phyloP scores from a whole-genome alignment of 2,888 invertebrate species.

The Drosophila anomelani region DNA sequence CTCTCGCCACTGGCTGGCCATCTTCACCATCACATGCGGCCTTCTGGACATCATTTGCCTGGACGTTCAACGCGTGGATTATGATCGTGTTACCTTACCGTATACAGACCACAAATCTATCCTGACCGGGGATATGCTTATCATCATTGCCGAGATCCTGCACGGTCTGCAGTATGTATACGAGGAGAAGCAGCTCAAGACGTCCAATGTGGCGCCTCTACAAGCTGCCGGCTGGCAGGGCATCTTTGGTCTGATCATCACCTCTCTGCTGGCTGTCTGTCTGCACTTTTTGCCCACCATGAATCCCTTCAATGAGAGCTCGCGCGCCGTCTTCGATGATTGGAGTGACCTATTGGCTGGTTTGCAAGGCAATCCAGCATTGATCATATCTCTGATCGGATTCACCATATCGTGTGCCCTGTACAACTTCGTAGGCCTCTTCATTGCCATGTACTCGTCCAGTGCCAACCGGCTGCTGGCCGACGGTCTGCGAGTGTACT shows the following conservation, averaged over 20 bases:
- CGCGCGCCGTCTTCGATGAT: conserved; percentile 92
- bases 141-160: conserved; percentile 91
- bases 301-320: conserved; percentile 91
- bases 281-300: conserved; percentile 93
- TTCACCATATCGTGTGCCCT: conserved; percentile 93
- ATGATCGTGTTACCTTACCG: conserved; percentile 71
- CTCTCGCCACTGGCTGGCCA: conserved; percentile 91
- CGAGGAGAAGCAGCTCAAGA: conserved; percentile 95
- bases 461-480: conserved; percentile 96
- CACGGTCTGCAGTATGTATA: conserved; percentile 96
- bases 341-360: conserved; percentile 93
- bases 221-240: conserved; percentile 98
- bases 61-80: conserved; percentile 85
- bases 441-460: conserved; percentile 96
- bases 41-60: conserved; percentile 90
- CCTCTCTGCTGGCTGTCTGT: conserved; percentile 88
- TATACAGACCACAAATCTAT: conserved; percentile 87
- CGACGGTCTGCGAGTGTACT: conserved; percentile 93
- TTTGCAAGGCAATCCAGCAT: conserved; percentile 87
- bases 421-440: conserved; percentile 96
- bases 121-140: conserved; percentile 92
- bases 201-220: conserved; percentile 93
- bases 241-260: conserved; percentile 89
- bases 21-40: conserved; percentile 89
- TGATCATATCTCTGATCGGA: conserved; percentile 89